phyloP scores from a whole-genome alignment of 2,113 vertebrate species.

The Ameiurus melas region DNA sequence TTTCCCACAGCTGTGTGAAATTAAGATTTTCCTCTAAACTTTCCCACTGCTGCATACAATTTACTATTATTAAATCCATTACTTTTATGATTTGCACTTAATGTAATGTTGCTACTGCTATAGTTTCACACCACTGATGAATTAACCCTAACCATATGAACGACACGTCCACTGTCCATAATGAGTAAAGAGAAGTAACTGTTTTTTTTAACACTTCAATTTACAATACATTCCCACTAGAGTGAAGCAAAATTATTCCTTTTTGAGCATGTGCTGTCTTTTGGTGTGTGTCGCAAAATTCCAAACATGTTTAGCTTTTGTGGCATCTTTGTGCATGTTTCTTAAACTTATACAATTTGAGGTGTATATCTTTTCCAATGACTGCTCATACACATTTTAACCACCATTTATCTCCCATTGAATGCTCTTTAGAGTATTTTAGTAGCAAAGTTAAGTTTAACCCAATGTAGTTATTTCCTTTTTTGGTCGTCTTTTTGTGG shows the following conservation, averaged over 20 bases:
- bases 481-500: background rate
- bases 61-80: conserved; percentile 4
- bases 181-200: background rate
- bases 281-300: background rate
- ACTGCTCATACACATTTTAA: background rate
- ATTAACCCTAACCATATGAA: background rate
- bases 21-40: background rate
- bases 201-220: background rate
- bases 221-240: background rate
- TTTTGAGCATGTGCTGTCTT: background rate
- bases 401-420: background rate
- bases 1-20: conserved; percentile 11
- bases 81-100: background rate
- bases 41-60: background rate
- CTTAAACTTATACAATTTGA: background rate
- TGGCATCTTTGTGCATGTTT: background rate
- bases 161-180: background rate
- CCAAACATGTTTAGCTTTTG: background rate
- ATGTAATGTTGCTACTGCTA: background rate
- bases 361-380: background rate
- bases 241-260: background rate
- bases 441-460: background rate
- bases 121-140: background rate
- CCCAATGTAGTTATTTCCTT: background rate
- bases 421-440: background rate